These are phyloP conservation scores for Dastarcus helophoroides DNA, from an alignment of 2,888 invertebrate species.

Conservation along the genomic window DNA sequence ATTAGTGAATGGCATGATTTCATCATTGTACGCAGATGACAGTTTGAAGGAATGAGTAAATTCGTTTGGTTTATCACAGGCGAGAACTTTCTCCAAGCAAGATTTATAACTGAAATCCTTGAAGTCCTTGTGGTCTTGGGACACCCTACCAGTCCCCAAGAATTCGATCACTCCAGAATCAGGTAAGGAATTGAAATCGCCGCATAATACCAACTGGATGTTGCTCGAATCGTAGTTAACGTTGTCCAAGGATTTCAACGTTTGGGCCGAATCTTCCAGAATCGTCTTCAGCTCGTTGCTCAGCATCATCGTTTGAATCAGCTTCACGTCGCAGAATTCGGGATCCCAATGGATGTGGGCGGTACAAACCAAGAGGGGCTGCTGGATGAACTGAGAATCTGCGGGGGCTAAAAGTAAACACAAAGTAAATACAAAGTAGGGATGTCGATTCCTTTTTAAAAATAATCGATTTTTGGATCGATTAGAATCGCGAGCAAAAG, in stretches of 20 bases:
- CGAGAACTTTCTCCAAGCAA: slow-evolving; percentile 73
- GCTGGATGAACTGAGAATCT: slow-evolving; percentile 64
- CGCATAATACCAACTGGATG: slow-evolving; percentile 89
- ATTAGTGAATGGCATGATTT: slow-evolving; percentile 96
- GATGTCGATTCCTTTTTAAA: no score
- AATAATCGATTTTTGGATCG: no score
- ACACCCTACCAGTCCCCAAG: slow-evolving; percentile 79
- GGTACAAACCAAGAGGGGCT: slow-evolving; percentile 89
- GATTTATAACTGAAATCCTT: slow-evolving; percentile 89
- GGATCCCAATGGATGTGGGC: slow-evolving; percentile 99
- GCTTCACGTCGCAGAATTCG: slow-evolving; percentile 97
- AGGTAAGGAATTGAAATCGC: slow-evolving; percentile 97
- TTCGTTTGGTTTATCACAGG: slow-evolving; percentile 74
- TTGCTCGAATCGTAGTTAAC: slow-evolving; percentile 62
- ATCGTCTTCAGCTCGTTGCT: slow-evolving; percentile 86
- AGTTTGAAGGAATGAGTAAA: slow-evolving; percentile 95
- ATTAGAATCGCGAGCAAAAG: no score
- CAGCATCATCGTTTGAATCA: slow-evolving; percentile 99
- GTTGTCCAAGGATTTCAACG: slow-evolving; percentile 54
- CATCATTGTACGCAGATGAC: slow-evolving; percentile 88
- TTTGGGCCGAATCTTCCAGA: slow-evolving; percentile 74
- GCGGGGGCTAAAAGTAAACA: slow-evolving; percentile 42
- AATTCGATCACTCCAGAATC: slow-evolving; percentile 97
- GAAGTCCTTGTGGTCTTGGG: slow-evolving; percentile 89
- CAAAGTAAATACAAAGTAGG: no score